phyloP scores from a whole-genome alignment of 2,797 vertebrate genomes.

The Lates japonicus region DNA sequence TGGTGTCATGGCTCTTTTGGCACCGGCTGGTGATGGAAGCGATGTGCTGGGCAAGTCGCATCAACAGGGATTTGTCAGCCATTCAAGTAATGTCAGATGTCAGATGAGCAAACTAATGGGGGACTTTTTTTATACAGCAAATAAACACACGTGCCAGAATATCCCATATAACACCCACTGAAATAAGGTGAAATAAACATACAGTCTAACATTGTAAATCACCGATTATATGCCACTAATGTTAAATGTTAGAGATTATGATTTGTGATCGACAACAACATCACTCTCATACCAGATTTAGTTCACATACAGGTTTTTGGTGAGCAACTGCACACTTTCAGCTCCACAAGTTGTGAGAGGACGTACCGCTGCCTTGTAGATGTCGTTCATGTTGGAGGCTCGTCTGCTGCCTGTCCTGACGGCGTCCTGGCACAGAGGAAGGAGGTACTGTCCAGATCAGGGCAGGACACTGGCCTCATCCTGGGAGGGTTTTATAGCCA shows the following conservation, averaged over 20 bases:
- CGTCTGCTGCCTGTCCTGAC: constrained; percentile 72
- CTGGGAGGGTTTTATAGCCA: constrained; percentile 80
- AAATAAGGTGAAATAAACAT: background rate
- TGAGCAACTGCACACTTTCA: constrained; percentile 24
- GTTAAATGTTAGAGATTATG: constrained; percentile 10
- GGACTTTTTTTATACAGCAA: constrained; percentile 3
- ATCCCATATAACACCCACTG: background rate
- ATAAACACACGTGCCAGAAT: constrained; percentile 15
- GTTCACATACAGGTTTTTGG: constrained; percentile 38
- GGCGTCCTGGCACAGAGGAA: constrained; percentile 74
- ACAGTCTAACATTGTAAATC: background rate
- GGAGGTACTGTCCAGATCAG: constrained; percentile 72
- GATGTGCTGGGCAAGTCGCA: constrained; percentile 31
- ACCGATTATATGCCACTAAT: constrained; percentile 3
- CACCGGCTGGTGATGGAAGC: constrained; percentile 59
- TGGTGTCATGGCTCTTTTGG: constrained; percentile 50
- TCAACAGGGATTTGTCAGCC: constrained; percentile 60
- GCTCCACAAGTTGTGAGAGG: constrained; percentile 22
- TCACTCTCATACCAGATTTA: constrained; percentile 35
- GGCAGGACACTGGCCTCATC: constrained; percentile 79
- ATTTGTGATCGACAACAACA: constrained; percentile 35
- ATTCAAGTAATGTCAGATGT: constrained; percentile 44
- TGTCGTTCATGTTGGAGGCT: constrained; percentile 87
- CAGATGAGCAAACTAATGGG: constrained; percentile 37
- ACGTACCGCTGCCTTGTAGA: constrained; percentile 90